Conservation (phyloP, 2,113 vertebrate genomes). For the Oplegnathus fasciatus region DNA sequence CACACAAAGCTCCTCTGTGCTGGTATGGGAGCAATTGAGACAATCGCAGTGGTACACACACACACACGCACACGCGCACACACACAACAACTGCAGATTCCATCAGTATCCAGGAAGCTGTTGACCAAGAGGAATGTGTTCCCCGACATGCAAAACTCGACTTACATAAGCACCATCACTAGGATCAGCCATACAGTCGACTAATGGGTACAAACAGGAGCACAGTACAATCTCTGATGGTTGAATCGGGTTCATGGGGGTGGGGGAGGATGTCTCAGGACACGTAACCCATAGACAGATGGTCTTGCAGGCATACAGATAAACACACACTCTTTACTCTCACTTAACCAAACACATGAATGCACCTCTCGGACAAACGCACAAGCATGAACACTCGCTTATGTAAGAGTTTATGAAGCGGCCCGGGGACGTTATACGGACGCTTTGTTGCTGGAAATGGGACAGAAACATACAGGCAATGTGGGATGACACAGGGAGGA, state of each 20-base stretch:
- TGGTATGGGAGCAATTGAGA: conserved; percentile 46
- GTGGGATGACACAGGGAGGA: conserved; percentile 29
- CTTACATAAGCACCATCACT: conserved; percentile 72
- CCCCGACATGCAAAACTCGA: conserved; percentile 55
- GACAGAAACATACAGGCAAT: conserved; percentile 44
- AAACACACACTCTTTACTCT: conserved; percentile 34
- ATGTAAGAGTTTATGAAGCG: conserved; percentile 67
- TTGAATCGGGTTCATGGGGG: conserved; percentile 5
- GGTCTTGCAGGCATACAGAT: conserved; percentile 29
- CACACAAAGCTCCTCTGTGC: conserved; percentile 40
- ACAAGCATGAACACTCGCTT: conserved; percentile 49
- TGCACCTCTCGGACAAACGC: conserved; percentile 38
- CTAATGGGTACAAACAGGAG: conserved; percentile 44
- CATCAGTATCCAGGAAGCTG: conserved; percentile 76
- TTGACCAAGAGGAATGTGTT: conserved; percentile 68
- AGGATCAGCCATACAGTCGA: conserved; percentile 26
- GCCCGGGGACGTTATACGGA: conserved; percentile 51
- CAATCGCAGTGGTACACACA: conserved; percentile 25
- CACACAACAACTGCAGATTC: conserved; percentile 65
- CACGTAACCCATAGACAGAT: conserved; percentile 42
- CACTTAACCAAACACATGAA: conserved; percentile 26
- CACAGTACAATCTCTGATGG: conserved; percentile 30
- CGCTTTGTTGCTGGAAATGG: conserved; percentile 45
- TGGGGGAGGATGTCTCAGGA: conserved; percentile 31
- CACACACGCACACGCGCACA: neutral